Base-by-base conservation (phyloP, 2,888 invertebrate genomes). In the Antheraea assamensis region DNA sequence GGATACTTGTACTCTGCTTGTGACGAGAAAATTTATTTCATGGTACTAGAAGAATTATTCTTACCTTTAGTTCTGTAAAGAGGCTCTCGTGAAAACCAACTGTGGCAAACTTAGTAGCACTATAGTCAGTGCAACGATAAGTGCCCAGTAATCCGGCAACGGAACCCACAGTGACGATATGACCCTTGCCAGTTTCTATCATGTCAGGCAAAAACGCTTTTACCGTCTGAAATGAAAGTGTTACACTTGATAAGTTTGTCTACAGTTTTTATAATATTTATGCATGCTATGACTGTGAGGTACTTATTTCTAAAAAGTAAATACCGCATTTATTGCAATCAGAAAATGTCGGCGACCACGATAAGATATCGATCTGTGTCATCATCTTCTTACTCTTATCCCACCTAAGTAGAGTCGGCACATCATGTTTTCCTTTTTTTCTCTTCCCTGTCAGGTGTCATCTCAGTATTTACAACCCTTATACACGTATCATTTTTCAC, bases 11-110 rank as follows among this genome's bases (percentile, higher is more conserved):
- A 55, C 3, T n/a, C 3, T 55, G n/a, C 10, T 55, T n/a, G n/a
- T 7, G 1, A 21, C 55, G 10, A n/a, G 55, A 55, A 55, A n/a
- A 19, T 61, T 15, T 27, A 17, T 27, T 1, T 17, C 27, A 10
- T 58, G n/a, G 0, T 3, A 64, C 4, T 0, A 64, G 61, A 64
- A 30, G 4, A 30, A 27, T 64, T 10, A 17, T 27, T 15, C 83
- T 84, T 90, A 97, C 97, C 92, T 96, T 96, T 0, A 98, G 93
- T 86, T 98, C 98, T 2, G 97, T 96, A 78, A 96, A 95, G 0
- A 99, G 95, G 78, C 98, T 97, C 87, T 99, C 99, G 82, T 98
- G 98, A 86, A 99, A 98, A 72, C 99, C 99, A 75, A 98, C 97
- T 5, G 98, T 98, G 3, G 98, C 99, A 87, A 97, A 98, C 93